phyloP scores from a whole-genome alignment of 2,888 invertebrate genomes.

The Epinotia demarniana region DNA sequence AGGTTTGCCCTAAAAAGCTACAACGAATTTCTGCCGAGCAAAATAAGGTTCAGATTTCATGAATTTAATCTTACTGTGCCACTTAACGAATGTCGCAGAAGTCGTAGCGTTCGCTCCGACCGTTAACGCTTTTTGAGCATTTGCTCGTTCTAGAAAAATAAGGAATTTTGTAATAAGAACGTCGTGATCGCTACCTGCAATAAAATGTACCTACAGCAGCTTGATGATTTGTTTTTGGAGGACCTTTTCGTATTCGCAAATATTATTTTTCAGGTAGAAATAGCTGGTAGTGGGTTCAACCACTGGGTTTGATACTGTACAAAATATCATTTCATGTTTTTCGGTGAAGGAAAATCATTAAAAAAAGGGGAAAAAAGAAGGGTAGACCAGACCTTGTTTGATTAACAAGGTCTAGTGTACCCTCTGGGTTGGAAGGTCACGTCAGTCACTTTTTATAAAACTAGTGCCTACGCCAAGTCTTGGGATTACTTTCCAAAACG shows the following conservation, averaged over 20 bases:
- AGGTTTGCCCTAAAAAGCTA: conserved; percentile 19
- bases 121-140: conserved; percentile 59
- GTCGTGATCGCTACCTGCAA: conserved; percentile 15
- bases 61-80: conserved; percentile 60
- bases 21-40: conserved; percentile 21
- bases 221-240: conserved; percentile 6
- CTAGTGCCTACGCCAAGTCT: too few species aligned
- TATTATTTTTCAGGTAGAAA: neutral
- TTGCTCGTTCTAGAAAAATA: conserved; percentile 52
- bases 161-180: conserved; percentile 33
- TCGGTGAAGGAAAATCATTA: too few species aligned
- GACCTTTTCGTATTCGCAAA: neutral
- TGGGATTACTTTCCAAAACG: too few species aligned
- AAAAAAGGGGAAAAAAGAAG: too few species aligned
- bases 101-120: conserved; percentile 55
- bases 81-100: conserved; percentile 59
- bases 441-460: too few species aligned
- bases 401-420: too few species aligned
- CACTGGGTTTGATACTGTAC: too few species aligned
- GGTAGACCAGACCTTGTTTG: too few species aligned
- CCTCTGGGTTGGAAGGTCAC: too few species aligned
- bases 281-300: too few species aligned
- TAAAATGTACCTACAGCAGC: conserved; percentile 7
- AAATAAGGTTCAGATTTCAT: conserved; percentile 15
- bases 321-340: too few species aligned